Evolutionary conservation across 2,888 invertebrate genomes (phyloP), one percentile per base, ranked within the genome.

Genomic region (Leucophenga maculata): DNA sequence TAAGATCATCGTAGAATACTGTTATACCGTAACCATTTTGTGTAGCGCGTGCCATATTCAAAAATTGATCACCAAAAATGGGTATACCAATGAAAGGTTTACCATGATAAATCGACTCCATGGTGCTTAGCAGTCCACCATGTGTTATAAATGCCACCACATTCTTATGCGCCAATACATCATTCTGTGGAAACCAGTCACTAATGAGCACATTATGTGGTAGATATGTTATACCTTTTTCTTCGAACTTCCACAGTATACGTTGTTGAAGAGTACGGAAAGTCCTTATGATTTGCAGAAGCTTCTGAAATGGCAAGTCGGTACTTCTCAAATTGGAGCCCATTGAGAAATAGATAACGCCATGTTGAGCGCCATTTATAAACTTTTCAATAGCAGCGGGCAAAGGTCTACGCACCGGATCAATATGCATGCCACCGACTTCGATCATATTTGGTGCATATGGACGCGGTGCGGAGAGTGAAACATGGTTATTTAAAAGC

Each of bases 81-180:
- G 91, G 91, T 60, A 91, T 88, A 1, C 90, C 90, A n/a, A 91
- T 77, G n/a, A 90, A 78, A 0, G 90, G 90, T 16, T 88, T 89
- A 18, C 89, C 90, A 73, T 89, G 87, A 64, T 89, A 89, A 64
- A 90, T 80, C 0, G 90, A 86, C 73, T 90, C 90, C 0, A 87
- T 89, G n/a, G 88, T 88, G 74, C 90, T 90, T n/a, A 90, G 76
- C 8, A 90, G 72, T 0, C 90, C 90, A 1, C 90, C 90, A 60
- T 90, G 90, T 0, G 90, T 89, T 9, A 90, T 89, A 69, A 90
- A 90, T 0, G 88, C 71, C 54, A 86, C 86, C 0, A 90, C 85
- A 75, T 90, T 90, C 0, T 89, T 86, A 78, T 90, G 90, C 0
- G 89, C 90, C 79, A 89, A 72, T 20, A 89, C 82, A 71, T 89